phyloP scores from a whole-genome alignment of 2,113 vertebrate genomes.

The Lasiurus cinereus region DNA sequence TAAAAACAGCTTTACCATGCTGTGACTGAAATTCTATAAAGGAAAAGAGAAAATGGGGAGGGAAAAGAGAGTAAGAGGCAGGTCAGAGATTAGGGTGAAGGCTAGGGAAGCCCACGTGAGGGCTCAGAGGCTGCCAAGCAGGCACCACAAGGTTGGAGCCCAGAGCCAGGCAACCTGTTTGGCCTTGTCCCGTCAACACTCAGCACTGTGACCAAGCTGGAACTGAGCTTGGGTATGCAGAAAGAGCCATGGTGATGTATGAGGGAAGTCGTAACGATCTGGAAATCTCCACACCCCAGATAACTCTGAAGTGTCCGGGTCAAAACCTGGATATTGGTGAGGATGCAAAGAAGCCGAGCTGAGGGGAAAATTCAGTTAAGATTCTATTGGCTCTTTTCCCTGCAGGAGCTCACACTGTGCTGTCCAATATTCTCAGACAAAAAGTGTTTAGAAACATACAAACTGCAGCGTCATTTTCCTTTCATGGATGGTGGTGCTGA shows the following conservation, averaged over 20 bases:
- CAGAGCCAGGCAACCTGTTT: not conserved
- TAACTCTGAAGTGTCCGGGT: not conserved
- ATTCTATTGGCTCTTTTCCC: not conserved
- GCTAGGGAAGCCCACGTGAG: not conserved
- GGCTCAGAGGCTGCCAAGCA: not conserved
- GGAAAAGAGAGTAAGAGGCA: not conserved
- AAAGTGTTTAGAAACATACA: not conserved
- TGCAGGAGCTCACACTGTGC: not conserved
- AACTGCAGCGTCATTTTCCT: not conserved
- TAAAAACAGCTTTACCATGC: not conserved
- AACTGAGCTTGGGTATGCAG: constrained; percentile 5
- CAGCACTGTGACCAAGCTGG: not conserved
- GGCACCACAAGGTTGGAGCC: not conserved
- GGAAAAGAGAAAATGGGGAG: not conserved
- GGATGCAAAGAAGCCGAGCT: not conserved
- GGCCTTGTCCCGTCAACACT: not conserved
- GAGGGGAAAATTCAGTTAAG: not conserved
- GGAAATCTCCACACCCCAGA: not conserved
- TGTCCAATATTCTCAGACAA: constrained; percentile 4
- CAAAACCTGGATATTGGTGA: not conserved
- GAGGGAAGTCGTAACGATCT: not conserved
- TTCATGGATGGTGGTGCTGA: not conserved
- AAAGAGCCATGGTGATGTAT: constrained; percentile 3
- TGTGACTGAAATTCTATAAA: not conserved
- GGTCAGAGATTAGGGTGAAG: not conserved